Base-by-base conservation (phyloP, 2,797 vertebrate genomes). In the Chelmon rostratus region DNA sequence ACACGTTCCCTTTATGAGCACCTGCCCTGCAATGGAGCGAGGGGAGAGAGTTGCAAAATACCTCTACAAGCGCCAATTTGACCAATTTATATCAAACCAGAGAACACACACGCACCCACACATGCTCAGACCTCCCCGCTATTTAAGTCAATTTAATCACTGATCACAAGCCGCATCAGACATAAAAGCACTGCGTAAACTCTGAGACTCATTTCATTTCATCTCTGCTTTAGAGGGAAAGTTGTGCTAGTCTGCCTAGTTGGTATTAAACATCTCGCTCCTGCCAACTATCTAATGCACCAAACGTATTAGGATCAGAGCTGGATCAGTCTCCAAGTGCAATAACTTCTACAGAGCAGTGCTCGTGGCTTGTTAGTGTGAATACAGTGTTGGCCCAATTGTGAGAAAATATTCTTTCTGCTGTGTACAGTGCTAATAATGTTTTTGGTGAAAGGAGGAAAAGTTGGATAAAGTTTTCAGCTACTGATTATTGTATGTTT, bases 61-160 rank as follows among this genome's bases (percentile, higher is more conserved):
- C 13, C 18, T 25, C 72, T 58, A 71, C 67, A 58, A 83, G 42
- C 63, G 73, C 81, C 84, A 93, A 90, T 94, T 93, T 91, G 2
- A 83, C 70, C 92, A 94, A 93, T 92, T 93, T 89, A 82, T 71
- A 82, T 93, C 88, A 94, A 88, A 83, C 71, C 31, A 46, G 37
- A 70, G 76, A 74, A 80, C 66, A 66, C 75, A 72, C 62, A 58
- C 74, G 7, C 46, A 8, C 50, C 19, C 66, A 67, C 80, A 65
- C 67, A 72, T 1, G 40, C 77, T 69, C 65, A 75, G 75, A 80
- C 72, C 84, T 83, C 84, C 68, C 56, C 66, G 78, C 72, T 83
- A 86, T 92, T 91, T 89, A 78, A 83, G 80, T 62, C 86, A 88
- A 88, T 92, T 90, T 77, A 83, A 86, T 92, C 85, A 83, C 57